Evolutionary conservation across 1,140 invertebrate species (phyloP), one percentile per base, ranked within the genome.

Genomic region (Drosophila serrata): DNA sequence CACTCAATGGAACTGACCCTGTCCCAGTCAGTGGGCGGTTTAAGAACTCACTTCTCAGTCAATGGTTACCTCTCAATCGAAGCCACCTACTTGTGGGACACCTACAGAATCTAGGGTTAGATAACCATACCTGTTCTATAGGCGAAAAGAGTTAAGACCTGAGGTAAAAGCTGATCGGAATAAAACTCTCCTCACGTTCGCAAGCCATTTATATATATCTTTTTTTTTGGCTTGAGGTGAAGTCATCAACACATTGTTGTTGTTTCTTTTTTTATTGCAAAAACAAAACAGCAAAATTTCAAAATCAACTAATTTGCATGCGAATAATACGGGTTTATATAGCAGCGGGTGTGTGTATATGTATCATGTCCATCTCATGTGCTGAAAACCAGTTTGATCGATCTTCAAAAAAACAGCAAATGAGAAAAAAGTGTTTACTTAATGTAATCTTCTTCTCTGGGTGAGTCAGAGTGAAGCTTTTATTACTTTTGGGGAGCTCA

Each of bases 261-360:
- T 70, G 79, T 2, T 45, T 31, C 6, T 42, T 42, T 4, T 33
- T 24, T 45, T 72, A 78, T 81, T 63, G 84, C 84, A 60, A 78
- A n/a, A n/a, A 24, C 69, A 64, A 74, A 51, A 46, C 22, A 70
- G 67, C 45, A 60, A 82, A 84, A 64, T 87, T 88, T 84, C 68
- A 84, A 87, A 87, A 87, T 87, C 55, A 78, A 81, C 85, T 84
- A 75, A 88, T 88, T 88, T 88, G 77, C 84, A 90, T 88, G 81
- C 74, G 46, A 68, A 73, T 59, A 59, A 73, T 73, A 72, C 69
- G 69, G 53, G 67, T 22, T 69, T 72, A 72, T 72, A 69, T 45
- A 69, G 53, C 24, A 40, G 29, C 24, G n/a, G 29, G 40, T 31
- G 35, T 31, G 35, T 45, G 33, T 72, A 69, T 59, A 27, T 59